Percentiles rank a stretch among this genome's conserved stretches.
Conservation (phyloP, 2,113 vertebrate species). For the Syngnathoides biaculeatus region DNA sequence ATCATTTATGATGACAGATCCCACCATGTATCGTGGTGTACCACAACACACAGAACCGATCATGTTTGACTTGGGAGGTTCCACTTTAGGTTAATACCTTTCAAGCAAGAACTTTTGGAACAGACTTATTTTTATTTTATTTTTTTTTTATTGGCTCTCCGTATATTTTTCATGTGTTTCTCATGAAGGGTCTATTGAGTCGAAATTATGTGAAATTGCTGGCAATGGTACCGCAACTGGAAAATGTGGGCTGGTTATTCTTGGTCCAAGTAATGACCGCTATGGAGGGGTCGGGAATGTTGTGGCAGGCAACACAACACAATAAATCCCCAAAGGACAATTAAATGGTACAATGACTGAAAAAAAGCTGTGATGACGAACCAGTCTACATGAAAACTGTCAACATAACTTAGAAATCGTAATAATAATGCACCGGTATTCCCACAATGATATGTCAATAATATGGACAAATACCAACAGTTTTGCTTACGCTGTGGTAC, state of each 20-base stretch:
- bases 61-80: background rate
- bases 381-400: background rate
- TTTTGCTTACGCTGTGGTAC: background rate
- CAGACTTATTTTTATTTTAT: too few relatives aligned
- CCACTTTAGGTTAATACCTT: background rate
- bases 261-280: conserved; percentile 25
- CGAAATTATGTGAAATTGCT: background rate
- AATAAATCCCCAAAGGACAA: conserved; percentile 23
- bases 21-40: background rate
- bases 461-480: background rate
- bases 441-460: background rate
- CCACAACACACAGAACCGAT: background rate
- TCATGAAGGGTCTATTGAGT: background rate
- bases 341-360: conserved; percentile 8
- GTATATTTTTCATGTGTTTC: background rate
- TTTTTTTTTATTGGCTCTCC: background rate
- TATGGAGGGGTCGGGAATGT: conserved; percentile 6
- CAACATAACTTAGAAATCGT: background rate
- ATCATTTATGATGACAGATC: background rate
- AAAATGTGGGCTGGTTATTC: background rate
- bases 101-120: background rate
- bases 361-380: conserved; percentile 12
- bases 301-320: conserved; percentile 17
- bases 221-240: background rate
- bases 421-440: background rate